Conservation (phyloP, 92 coral and sea anemone species). For the Parazoanthus atlanticus region DNA sequence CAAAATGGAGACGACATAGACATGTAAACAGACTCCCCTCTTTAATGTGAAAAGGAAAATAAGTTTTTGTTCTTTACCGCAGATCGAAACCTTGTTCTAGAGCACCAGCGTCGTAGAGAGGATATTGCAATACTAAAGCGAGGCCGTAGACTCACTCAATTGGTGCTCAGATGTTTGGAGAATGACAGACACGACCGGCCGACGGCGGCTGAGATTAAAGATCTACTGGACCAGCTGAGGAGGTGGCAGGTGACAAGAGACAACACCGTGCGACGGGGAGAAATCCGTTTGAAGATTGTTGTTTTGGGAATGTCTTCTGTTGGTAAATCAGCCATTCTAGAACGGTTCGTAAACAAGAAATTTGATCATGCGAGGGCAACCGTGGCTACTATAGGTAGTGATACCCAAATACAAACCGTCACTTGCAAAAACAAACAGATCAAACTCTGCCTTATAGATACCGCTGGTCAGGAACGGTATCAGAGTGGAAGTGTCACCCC, state of each 20-base stretch:
- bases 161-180: constrained; percentile 57
- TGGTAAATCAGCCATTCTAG: constrained; percentile 52
- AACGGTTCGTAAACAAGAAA: not conserved
- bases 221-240: constrained; percentile 33
- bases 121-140: constrained; percentile 52
- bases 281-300: constrained; percentile 6
- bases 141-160: constrained; percentile 22
- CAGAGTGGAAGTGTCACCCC: not conserved
- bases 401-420: not conserved
- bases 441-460: not conserved
- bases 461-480: constrained; percentile 19
- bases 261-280: not conserved
- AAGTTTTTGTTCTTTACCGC: not conserved
- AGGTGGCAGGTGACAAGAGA: constrained; percentile 46
- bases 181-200: constrained; percentile 57
- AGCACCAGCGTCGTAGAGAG: constrained; percentile 47
- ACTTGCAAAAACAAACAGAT: not conserved
- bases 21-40: too few species aligned
- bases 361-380: too few species aligned
- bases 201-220: constrained; percentile 30
- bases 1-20: too few species aligned
- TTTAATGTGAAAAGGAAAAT: not conserved
- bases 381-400: not conserved
- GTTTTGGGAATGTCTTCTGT: constrained; percentile 46
- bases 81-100: constrained; percentile 54